Evolutionary conservation across 2,888 invertebrate genomes (phyloP).

Genomic region (Aromia moschata): DNA sequence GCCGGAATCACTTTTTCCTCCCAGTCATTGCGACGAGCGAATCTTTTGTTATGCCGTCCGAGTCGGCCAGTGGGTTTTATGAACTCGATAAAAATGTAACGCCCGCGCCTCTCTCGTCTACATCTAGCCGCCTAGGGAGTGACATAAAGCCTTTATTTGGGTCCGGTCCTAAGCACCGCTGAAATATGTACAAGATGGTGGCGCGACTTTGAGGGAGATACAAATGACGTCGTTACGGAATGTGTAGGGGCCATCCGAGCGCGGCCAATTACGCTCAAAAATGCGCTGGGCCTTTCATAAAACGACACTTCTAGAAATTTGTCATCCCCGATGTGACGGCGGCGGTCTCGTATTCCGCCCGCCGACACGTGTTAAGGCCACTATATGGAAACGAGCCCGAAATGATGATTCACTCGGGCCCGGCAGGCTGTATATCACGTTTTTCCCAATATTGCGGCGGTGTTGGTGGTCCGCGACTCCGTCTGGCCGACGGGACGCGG

Average conservation of each 20-base stretch:
- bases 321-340: conserved; percentile 45
- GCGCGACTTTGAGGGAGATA: conserved; percentile 47
- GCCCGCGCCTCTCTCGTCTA: conserved; percentile 14
- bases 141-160: conserved; percentile 35
- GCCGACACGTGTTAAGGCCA: conserved; percentile 47
- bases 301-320: conserved; percentile 52
- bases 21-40: no score
- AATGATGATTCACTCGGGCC: conserved; percentile 30
- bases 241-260: conserved; percentile 34
- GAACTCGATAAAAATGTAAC: conserved; percentile 6
- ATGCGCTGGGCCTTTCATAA: conserved; percentile 44
- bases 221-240: conserved; percentile 53
- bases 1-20: no score
- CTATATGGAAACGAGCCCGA: conserved; percentile 31
- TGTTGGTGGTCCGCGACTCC: background rate
- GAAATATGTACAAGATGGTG: conserved; percentile 45
- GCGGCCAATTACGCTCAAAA: conserved; percentile 52
- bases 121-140: conserved; percentile 24
- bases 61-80: no score
- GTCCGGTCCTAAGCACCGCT: conserved; percentile 36
- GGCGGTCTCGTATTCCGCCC: conserved; percentile 47
- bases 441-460: conserved; percentile 22
- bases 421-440: conserved; percentile 28
- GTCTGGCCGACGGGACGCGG: background rate
- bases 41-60: no score